Base-by-base conservation (phyloP, 1,140 invertebrate species). In the Formica exsecta region DNA sequence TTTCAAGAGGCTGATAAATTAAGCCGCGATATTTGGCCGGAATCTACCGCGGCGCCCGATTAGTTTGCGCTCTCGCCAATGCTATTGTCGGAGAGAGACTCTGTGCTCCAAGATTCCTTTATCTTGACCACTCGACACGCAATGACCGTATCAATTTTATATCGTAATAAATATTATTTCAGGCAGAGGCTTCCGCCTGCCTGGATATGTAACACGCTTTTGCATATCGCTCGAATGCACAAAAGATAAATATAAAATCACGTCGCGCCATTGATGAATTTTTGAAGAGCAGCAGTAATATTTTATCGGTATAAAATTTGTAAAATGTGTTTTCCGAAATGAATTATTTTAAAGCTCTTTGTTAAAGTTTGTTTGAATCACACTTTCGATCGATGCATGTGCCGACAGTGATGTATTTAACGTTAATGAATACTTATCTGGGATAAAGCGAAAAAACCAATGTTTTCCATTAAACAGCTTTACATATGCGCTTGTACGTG, bases 381-480 rank as follows among this genome's bases (percentile, higher is more conserved):
- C 22, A 22, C 25, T 65, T 22, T 44, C 38, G n/a, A 25, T 36
- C 44, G 32, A n/a, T 9, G 16, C 7, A 11, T n/a, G n/a, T n/a
- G n/a, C 22, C n/a, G 7, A 29, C 4, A 29, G 4, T 19, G 13
- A 79, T 8, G n/a, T 7, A 13, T 79, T 77, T 68, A 51, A 54
- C 13, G 7, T 19, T 22, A 29, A 65, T 54, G n/a, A 44, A 70
- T 57, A 70, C 62, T 80, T 80, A 79, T 68, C n/a, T 25, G 11
- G 16, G 36, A 16, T n/a, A 73, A 29, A 54, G 36, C 11, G 36
- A 36, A 73, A 83, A 61, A 61, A 25, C 1, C 68, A 13, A 74
- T 44, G 68, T 51, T 73, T 61, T 38, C 36, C 38, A 73, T 74
- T 73, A 73, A 73, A 80, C 38, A 81, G 25, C 68, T 71, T 22